These are phyloP conservation scores for Tursiops truncatus DNA, from an alignment of 2,113 vertebrate genomes.

Conservation along the genomic window DNA sequence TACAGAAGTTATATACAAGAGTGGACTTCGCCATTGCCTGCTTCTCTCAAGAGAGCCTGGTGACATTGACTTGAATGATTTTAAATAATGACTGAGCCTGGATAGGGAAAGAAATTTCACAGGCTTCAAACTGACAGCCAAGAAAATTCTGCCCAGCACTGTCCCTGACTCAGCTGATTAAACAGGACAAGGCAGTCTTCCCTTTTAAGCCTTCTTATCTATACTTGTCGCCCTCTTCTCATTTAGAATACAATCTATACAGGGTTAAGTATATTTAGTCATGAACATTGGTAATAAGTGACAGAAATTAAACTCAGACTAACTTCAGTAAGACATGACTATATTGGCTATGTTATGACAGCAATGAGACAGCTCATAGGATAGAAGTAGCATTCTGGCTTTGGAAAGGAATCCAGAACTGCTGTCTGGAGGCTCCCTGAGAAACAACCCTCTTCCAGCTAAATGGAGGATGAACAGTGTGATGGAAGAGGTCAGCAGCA, in stretches of 20 bases:
- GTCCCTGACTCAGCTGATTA: constrained; percentile 51
- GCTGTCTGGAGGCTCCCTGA: neutral
- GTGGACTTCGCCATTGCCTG: neutral
- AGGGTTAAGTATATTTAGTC: constrained; percentile 48
- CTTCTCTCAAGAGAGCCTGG: neutral
- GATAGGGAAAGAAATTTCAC: neutral
- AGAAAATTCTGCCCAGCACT: constrained; percentile 15
- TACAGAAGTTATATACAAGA: neutral
- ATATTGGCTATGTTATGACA: neutral
- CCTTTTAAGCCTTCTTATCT: constrained; percentile 58
- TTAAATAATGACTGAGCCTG: constrained; percentile 18
- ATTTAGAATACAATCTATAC: neutral
- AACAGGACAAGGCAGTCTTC: constrained; percentile 35
- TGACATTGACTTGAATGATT: neutral
- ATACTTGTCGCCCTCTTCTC: constrained; percentile 31
- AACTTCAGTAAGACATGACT: constrained; percentile 21
- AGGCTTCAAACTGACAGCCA: constrained; percentile 30
- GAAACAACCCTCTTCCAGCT: neutral
- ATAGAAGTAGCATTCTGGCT: neutral
- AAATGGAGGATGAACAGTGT: neutral
- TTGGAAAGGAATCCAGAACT: neutral
- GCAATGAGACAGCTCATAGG: neutral
- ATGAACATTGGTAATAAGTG: constrained; percentile 24
- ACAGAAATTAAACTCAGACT: constrained; percentile 47
- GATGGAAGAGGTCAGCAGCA: neutral